Percentiles rank a stretch among this genome's conserved stretches.
Conservation (phyloP, 2,888 invertebrate species). For the Caenorhabditis angaria region DNA sequence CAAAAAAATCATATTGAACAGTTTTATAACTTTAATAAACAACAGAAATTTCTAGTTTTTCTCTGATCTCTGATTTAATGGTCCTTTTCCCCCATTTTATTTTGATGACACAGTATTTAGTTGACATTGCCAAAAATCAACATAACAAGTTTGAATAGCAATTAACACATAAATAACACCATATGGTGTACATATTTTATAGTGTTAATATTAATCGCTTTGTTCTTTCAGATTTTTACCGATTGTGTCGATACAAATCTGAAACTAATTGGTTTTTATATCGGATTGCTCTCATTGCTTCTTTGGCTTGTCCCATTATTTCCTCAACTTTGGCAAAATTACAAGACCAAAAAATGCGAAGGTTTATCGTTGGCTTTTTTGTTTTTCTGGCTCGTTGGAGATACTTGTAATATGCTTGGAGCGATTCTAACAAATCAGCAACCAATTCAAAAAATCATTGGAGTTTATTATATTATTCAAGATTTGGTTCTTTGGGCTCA, state of each 20-base stretch:
- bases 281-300: slow-evolving; percentile 62
- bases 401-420: slow-evolving; percentile 73
- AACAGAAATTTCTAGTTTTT: not conserved
- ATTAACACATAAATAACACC: too few species aligned
- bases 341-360: slow-evolving; percentile 70
- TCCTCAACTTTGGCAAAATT: slow-evolving; percentile 72
- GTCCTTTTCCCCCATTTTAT: too few species aligned
- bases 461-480: slow-evolving; percentile 70
- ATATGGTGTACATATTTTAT: too few species aligned
- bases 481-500: slow-evolving; percentile 67
- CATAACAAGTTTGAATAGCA: too few species aligned
- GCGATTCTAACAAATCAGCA: slow-evolving; percentile 73
- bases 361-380: slow-evolving; percentile 73
- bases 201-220: too few species aligned
- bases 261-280: slow-evolving; percentile 77
- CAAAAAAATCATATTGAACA: not conserved
- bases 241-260: slow-evolving; percentile 68
- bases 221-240: slow-evolving; percentile 49
- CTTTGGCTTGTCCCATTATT: slow-evolving; percentile 69
- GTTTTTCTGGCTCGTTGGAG: slow-evolving; percentile 74
- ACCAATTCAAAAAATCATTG: slow-evolving; percentile 71
- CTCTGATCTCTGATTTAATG: too few species aligned
- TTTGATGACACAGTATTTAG: too few species aligned
- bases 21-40: not conserved
- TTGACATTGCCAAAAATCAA: too few species aligned